These are phyloP conservation scores for Phoxinus phoxinus DNA, from an alignment of 2,113 vertebrate genomes.

Conservation along the genomic window DNA sequence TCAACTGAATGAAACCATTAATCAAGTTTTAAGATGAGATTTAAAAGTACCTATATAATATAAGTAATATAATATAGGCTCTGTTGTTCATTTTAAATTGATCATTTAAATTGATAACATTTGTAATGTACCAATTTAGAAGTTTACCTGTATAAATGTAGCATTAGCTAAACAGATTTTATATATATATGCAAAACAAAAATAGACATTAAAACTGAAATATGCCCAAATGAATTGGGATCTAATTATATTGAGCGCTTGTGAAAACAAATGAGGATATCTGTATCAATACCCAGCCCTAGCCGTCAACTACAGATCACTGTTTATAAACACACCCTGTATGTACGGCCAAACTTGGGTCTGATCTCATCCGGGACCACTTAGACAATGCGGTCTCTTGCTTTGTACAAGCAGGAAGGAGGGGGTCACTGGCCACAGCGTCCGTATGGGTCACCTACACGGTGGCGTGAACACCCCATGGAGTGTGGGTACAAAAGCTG, in stretches of 20 bases:
- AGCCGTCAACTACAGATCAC: not conserved
- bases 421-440: slow-evolving; percentile 65
- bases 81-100: not conserved
- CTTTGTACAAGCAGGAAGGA: slow-evolving; percentile 49
- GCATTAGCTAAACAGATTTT: no score
- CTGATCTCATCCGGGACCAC: not conserved
- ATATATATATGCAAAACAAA: not conserved
- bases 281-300: not conserved
- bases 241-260: not conserved
- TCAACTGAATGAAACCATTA: no score
- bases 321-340: not conserved
- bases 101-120: not conserved
- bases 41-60: no score
- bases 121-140: no score
- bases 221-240: not conserved
- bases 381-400: slow-evolving; percentile 27
- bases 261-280: not conserved
- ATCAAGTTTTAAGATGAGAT: no score
- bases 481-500: slow-evolving; percentile 64
- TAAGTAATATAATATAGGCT: not conserved
- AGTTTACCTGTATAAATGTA: no score
- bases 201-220: not conserved
- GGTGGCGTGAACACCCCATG: slow-evolving; percentile 67
- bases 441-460: slow-evolving; percentile 69
- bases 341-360: slow-evolving; percentile 56